Base-by-base conservation (phyloP, 2,888 invertebrate genomes). In the Monopis laevigella region DNA sequence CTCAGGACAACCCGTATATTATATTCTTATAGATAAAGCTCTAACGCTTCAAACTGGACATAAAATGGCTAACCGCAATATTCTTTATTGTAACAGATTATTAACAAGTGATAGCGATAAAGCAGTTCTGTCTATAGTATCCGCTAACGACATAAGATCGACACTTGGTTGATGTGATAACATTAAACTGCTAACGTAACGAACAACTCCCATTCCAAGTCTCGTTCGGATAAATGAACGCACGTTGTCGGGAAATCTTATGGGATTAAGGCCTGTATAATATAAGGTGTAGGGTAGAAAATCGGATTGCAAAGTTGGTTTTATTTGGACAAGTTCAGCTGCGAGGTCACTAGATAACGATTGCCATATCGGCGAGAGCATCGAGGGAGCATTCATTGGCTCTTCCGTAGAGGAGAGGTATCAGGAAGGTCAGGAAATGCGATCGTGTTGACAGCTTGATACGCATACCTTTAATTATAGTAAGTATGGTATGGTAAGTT, bases 381-480 rank as follows among this genome's bases (percentile, higher is more conserved):
- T 39, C 27, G 21, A 27, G 40, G 40, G 43, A 36, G 21, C 29
- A 36, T 35, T 40, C 40, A 43, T 43, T 43, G 43, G 24, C 35
- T 13, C 43, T 40, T 43, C 40, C 43, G 39, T 29, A 27, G 36
- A 16, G 36, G 28, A 29, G 35, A 5, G 30, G 29, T 18, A 19
- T 30, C n/a, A 19, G 12, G 30, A 11, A 13, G 21, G 19, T 26
- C 27, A 35, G 41, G 41, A 41, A 42, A 28, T 38, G 38, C 14
- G 19, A 38, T 38, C 2, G 4, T 10, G 36, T 36, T 36, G 36
- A 36, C 36, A 36, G 21, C 36, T 21, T 36, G 10, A 12, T 21
- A 36, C 21, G 11, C 16, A 34, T n/a, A 34, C 36, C 8, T 19
- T 36, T 6, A 36, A 11, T 36, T 21, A 36, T 3, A 10, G n/a